These are phyloP conservation scores for Conger conger DNA, from an alignment of 2,113 vertebrate species.

Conservation along the genomic window DNA sequence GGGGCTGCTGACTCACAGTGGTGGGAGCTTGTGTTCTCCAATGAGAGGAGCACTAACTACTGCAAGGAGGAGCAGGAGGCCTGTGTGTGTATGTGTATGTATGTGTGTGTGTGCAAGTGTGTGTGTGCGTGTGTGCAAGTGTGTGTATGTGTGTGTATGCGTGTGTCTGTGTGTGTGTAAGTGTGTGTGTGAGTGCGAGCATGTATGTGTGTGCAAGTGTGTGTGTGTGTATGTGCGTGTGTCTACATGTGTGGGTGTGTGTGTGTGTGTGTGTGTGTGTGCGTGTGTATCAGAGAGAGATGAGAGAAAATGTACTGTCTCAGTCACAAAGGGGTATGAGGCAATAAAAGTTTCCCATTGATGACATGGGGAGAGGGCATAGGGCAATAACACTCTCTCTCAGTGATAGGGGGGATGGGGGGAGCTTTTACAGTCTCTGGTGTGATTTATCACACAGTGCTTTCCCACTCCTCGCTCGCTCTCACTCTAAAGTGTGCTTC, in stretches of 20 bases:
- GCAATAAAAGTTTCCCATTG: slow-evolving; percentile 44
- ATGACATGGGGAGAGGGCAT: slow-evolving; percentile 37
- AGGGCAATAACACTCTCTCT: slow-evolving; percentile 56
- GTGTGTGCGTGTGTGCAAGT: neutral
- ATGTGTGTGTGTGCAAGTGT: neutral
- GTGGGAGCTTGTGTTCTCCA: neutral
- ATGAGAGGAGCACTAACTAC: neutral
- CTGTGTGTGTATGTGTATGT: neutral
- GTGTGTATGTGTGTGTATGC: slow-evolving; percentile 26
- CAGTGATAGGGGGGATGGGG: slow-evolving; percentile 32
- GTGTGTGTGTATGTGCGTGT: slow-evolving; percentile 32
- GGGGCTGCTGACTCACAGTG: neutral
- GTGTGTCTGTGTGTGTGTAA: neutral
- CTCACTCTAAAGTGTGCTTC: slow-evolving; percentile 58
- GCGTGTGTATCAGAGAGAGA: slow-evolving; percentile 13
- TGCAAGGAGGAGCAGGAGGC: neutral
- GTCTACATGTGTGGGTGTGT: slow-evolving; percentile 15
- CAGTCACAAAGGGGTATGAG: neutral
- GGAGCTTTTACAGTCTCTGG: no score
- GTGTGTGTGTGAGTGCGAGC: neutral
- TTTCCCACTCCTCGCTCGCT: slow-evolving; percentile 59
- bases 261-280: slow-evolving; percentile 33
- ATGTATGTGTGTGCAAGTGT: neutral
- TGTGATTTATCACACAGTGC: slow-evolving; percentile 53
- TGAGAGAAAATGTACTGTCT: neutral